Conservation (phyloP, 1,140 invertebrate species). For the Aporrectodea caliginosa region DNA sequence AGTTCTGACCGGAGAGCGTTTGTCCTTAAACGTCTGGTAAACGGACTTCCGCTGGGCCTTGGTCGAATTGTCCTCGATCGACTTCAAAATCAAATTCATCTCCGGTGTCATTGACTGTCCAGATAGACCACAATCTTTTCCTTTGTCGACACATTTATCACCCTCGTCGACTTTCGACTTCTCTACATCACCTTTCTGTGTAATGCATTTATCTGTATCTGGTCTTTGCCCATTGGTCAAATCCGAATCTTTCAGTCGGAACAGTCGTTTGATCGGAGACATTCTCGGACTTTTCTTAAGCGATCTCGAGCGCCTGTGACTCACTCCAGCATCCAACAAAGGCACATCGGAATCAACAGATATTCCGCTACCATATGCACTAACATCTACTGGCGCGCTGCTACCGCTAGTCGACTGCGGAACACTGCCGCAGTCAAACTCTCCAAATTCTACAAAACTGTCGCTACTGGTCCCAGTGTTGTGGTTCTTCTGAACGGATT, state of each 20-base stretch:
- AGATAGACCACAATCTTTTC: neutral
- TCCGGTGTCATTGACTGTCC: neutral
- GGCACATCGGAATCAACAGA: too few species aligned
- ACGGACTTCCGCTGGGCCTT: conserved; percentile 6
- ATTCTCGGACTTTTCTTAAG: neutral
- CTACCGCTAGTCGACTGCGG: neutral
- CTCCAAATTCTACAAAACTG: neutral
- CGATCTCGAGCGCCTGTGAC: neutral
- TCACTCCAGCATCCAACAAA: neutral
- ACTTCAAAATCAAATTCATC: conserved; percentile 22
- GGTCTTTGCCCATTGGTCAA: neutral
- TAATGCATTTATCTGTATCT: neutral
- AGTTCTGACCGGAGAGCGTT: conserved; percentile 2
- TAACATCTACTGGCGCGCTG: too few species aligned
- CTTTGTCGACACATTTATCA: neutral
- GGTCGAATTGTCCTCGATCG: conserved; percentile 15
- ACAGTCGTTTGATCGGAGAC: neutral
- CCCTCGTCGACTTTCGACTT: neutral
- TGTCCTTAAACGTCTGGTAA: conserved; percentile 19
- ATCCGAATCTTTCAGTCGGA: neutral
- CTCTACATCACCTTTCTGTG: neutral
- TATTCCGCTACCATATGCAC: too few species aligned
- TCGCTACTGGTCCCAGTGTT: neutral
- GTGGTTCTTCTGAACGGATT: neutral
- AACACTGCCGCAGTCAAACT: neutral